Evolutionary conservation across 1,140 invertebrate genomes (phyloP).

Genomic region (Mizuhopecten yessoensis): DNA sequence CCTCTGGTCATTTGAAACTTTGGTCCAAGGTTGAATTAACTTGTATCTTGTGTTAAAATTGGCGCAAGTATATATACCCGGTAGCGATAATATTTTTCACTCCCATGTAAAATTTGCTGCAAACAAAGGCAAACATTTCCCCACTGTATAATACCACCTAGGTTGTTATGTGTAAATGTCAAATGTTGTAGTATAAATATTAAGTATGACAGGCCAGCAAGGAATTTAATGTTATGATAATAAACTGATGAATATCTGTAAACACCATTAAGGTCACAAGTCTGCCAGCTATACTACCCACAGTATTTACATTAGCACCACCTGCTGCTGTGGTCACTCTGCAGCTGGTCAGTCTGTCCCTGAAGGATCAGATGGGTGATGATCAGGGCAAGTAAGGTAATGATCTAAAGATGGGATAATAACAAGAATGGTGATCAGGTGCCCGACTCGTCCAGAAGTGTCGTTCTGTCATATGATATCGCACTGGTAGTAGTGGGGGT

Average conservation of each 20-base stretch:
- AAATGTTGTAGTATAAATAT: constrained; percentile 11
- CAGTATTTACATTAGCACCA: not conserved
- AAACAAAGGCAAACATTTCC: no score
- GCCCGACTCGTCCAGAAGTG: not conserved
- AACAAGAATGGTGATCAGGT: not conserved
- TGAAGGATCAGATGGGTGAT: not conserved
- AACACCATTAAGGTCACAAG: not conserved
- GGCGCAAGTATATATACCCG: no score
- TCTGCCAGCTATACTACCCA: not conserved
- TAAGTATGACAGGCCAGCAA: not conserved
- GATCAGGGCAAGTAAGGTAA: no score
- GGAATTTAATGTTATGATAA: constrained; percentile 5
- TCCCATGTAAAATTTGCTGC: no score
- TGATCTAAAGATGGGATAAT: no score
- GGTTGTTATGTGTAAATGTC: not conserved
- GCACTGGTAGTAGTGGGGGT: no score
- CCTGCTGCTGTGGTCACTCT: not conserved
- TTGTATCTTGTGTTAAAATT: no score
- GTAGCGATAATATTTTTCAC: no score
- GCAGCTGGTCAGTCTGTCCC: not conserved
- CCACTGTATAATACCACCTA: no score
- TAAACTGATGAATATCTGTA: not conserved
- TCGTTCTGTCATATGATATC: no score
- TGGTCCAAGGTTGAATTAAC: no score
- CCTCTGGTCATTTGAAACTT: no score